A percentile compares a stretch with the other conserved stretches of the same genome.
These are phyloP conservation scores for Psettodes erumei DNA, from an alignment of 2,113 vertebrate genomes.

Conservation along the genomic window DNA sequence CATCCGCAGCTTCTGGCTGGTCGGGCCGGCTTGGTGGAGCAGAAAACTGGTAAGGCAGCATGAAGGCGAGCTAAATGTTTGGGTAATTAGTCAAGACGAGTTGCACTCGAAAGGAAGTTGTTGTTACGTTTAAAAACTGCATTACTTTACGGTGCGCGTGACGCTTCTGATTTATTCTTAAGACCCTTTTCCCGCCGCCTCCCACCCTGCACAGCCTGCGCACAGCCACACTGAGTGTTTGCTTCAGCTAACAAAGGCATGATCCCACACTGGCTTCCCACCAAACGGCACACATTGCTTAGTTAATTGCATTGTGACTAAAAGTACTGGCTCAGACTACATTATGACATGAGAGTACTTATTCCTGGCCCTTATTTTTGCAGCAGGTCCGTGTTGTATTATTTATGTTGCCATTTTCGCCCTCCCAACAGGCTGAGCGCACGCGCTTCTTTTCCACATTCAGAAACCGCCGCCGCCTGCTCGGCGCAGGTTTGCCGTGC, in stretches of 20 bases:
- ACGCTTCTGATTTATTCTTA: constrained; percentile 7
- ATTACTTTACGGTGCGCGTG: constrained; percentile 1
- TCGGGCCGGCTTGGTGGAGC: constrained; percentile 9
- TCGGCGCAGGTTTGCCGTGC: neutral
- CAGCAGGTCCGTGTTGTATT: neutral
- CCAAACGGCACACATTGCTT: neutral
- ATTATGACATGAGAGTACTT: no score
- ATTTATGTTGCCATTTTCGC: neutral
- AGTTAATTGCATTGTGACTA: neutral
- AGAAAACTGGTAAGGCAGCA: constrained; percentile 41
- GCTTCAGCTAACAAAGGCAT: neutral
- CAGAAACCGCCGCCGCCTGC: neutral
- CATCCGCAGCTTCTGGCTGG: neutral
- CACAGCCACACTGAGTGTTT: neutral
- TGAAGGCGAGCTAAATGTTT: constrained; percentile 43
- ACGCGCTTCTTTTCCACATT: neutral
- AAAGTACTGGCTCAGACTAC: neutral
- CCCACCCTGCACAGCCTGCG: no score
- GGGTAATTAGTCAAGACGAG: constrained; percentile 40
- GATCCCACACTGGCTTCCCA: constrained; percentile 1
- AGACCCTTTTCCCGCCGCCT: neutral
- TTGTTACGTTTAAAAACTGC: constrained; percentile 5
- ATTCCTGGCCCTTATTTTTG: no score
- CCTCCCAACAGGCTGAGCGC: neutral
- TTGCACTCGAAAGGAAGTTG: constrained; percentile 14